phyloP scores from a whole-genome alignment of 1,140 invertebrate genomes.

The Drosophila jambulina region DNA sequence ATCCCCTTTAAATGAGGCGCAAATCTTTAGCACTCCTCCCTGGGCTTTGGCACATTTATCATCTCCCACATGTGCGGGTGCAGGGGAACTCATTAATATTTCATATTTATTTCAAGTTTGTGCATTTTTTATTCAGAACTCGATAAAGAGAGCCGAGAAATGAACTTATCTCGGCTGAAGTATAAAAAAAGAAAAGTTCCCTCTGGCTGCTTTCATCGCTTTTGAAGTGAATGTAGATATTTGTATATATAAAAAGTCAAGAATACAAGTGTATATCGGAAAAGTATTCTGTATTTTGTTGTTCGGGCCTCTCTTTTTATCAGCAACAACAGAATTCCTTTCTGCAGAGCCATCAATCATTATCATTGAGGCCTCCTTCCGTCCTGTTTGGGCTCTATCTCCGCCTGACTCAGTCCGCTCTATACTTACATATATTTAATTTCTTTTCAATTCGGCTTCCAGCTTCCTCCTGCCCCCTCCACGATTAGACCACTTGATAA shows the following conservation, averaged over 20 bases:
- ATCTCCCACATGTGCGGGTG: slow-evolving; percentile 3
- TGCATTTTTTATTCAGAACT: slow-evolving; percentile 29
- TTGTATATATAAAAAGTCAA: slow-evolving; percentile 32
- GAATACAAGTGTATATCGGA: slow-evolving; percentile 27
- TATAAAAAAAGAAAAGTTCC: slow-evolving; percentile 12
- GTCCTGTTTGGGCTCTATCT: slow-evolving; percentile 44
- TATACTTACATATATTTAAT: slow-evolving; percentile 54
- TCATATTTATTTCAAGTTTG: slow-evolving; percentile 53
- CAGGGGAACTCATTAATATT: slow-evolving; percentile 47
- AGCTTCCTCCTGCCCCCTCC: background rate
- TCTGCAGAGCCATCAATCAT: slow-evolving; percentile 58
- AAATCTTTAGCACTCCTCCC: slow-evolving; percentile 34
- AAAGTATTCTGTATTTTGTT: slow-evolving; percentile 35
- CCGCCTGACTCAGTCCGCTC: slow-evolving; percentile 31
- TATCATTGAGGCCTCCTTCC: slow-evolving; percentile 47
- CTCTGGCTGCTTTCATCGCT: slow-evolving; percentile 27
- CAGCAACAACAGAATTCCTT: slow-evolving; percentile 29
- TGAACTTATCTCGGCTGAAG: slow-evolving; percentile 36
- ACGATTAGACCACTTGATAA: slow-evolving; percentile 57
- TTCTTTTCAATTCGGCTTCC: slow-evolving; percentile 56
- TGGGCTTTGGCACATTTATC: slow-evolving; percentile 38
- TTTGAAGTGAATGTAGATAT: slow-evolving; percentile 20
- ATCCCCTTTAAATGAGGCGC: slow-evolving; percentile 42
- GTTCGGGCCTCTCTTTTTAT: slow-evolving; percentile 48
- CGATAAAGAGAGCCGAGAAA: slow-evolving; percentile 45